These are phyloP conservation scores for Eristalis tenax DNA, from an alignment of 2,888 invertebrate genomes.

Conservation along the genomic window DNA sequence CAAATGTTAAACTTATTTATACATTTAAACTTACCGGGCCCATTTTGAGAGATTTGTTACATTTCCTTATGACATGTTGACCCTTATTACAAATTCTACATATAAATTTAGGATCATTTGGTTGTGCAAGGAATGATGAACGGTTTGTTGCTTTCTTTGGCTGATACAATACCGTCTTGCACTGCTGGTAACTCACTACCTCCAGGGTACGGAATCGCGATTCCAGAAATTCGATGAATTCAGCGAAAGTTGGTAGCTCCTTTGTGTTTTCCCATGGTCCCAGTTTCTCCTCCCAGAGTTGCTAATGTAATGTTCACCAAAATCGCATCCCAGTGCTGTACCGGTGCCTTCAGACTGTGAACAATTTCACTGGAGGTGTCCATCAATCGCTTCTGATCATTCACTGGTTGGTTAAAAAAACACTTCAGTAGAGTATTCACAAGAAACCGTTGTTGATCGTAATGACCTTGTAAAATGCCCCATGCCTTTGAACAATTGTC, in stretches of 20 bases:
- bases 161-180: neutral
- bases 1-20: too few species aligned
- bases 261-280: neutral
- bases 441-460: constrained; percentile 9
- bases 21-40: too few species aligned
- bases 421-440: constrained; percentile 3
- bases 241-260: neutral
- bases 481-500: neutral
- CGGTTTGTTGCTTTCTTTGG: neutral
- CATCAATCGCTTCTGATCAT: neutral
- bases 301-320: neutral
- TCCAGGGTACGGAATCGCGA: constrained; percentile 35
- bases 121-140: constrained; percentile 32
- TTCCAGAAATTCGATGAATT: constrained; percentile 10
- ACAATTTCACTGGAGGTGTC: neutral
- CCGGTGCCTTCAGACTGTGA: neutral
- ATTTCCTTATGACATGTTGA: too few species aligned
- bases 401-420: constrained; percentile 20
- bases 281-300: constrained; percentile 21
- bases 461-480: neutral
- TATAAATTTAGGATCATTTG: neutral
- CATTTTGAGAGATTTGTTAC: too few species aligned
- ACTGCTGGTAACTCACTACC: constrained; percentile 18
- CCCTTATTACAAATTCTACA: constrained; percentile 36
- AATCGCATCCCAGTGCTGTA: neutral